Base-by-base conservation (phyloP, 2,113 vertebrate genomes). In the Colossoma macropomum region DNA sequence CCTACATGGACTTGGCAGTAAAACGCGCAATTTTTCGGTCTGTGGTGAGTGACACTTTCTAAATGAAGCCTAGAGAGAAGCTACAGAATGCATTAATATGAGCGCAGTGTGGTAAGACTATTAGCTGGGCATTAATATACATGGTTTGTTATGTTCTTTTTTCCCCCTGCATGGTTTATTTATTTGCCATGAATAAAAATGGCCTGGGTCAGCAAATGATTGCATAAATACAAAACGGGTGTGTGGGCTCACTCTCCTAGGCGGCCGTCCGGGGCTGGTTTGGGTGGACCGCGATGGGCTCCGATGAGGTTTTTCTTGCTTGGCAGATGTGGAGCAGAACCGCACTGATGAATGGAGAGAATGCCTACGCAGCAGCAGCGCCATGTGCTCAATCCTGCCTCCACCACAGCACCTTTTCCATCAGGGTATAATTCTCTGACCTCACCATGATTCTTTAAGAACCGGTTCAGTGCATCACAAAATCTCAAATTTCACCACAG, bases 181-280 rank as follows among this genome's bases (percentile, higher is more conserved):
- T 82, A 77, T 85, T 77, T 71, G 79, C 66, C 59, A 82, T 77
- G 68, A 74, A 52, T 56, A 77, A 69, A 85, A 66, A 77, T 65
- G 79, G 48, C 38, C 48, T 76, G 56, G 79, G 66, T 85, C 84
- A 85, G 54, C 79, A 85, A 68, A 75, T n/a, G 54, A 65, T 25
- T 77, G 66, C 59, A 72, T 69, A 45, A 85, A 52, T 75, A 59
- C 41, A 62, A 25, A 45, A 76, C 23, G 62, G 32, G 59, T 52
- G 66, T 54, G 63, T 34, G 65, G 69, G 45, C 82, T 78, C 32
- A 6, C 28, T 59, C 56, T 21, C 19, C 48, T 17, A 56, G 79
- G 77, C 50, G 38, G 41, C 9, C 17, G 27, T 77, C 70, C 34
- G 27, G 12, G 74, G 60, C 48, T 56, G 70, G 38, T 80, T 69